phyloP scores from a whole-genome alignment of 2,113 vertebrate species.

The Brachyhypopomus gauderio region DNA sequence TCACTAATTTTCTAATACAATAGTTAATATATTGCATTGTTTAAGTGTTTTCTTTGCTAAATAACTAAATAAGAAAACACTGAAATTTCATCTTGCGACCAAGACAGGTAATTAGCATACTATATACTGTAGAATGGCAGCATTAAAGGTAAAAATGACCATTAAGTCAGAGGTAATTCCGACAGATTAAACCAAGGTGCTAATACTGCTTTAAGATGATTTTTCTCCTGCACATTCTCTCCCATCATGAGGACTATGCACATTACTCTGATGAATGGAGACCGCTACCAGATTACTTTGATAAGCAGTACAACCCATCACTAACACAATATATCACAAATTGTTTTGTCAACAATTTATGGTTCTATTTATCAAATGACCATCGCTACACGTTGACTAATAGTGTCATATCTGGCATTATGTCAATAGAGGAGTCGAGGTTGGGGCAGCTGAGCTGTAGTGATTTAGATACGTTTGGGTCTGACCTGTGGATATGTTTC shows the following conservation, averaged over 20 bases:
- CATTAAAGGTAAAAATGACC: neutral
- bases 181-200: slow-evolving; percentile 58
- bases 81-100: too few relatives aligned
- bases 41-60: too few relatives aligned
- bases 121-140: neutral
- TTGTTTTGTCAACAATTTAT: slow-evolving; percentile 86
- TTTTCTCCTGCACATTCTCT: slow-evolving; percentile 50
- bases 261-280: slow-evolving; percentile 79
- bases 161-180: neutral
- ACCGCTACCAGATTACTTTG: slow-evolving; percentile 79
- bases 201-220: neutral
- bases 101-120: too few relatives aligned
- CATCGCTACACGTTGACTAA: slow-evolving; percentile 79
- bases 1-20: too few relatives aligned
- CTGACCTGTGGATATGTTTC: slow-evolving; percentile 73
- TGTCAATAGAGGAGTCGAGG: slow-evolving; percentile 79
- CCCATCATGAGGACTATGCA: slow-evolving; percentile 54
- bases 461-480: slow-evolving; percentile 74
- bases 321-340: slow-evolving; percentile 83
- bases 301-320: slow-evolving; percentile 80
- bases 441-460: slow-evolving; percentile 70
- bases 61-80: too few relatives aligned
- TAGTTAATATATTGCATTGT: too few relatives aligned
- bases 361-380: slow-evolving; percentile 81
- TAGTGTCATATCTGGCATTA: slow-evolving; percentile 81